These are phyloP conservation scores for Phrynosoma blainvillii DNA, from an alignment of 2,113 vertebrate genomes.

Conservation along the genomic window DNA sequence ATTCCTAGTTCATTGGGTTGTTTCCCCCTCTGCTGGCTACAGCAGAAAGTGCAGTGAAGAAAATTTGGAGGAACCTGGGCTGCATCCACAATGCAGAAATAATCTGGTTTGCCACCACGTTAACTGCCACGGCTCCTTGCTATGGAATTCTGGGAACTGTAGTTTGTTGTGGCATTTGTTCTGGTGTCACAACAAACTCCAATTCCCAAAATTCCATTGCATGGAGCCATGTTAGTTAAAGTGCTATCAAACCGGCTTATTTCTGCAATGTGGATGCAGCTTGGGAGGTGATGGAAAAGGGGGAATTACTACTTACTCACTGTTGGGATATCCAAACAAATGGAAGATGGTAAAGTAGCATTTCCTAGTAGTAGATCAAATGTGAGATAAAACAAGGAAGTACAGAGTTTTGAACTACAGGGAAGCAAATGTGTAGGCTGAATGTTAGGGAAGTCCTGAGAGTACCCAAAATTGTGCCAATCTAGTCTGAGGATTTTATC, in stretches of 20 bases:
- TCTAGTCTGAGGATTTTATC: background rate
- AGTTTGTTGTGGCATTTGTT: no score
- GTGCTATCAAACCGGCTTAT: no score
- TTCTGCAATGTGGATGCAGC: no score
- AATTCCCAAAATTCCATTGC: no score
- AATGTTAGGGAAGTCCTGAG: background rate
- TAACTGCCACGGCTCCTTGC: no score
- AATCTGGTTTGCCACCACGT: no score
- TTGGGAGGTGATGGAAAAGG: background rate
- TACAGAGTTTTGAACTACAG: background rate
- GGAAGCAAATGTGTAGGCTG: background rate
- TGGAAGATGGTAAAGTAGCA: background rate
- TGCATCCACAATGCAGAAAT: no score
- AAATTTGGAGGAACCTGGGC: background rate
- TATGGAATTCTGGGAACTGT: no score
- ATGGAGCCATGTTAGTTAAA: no score
- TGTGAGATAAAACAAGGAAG: background rate
- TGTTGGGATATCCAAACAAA: background rate
- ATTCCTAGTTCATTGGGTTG: background rate
- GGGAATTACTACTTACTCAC: background rate
- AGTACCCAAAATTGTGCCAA: background rate
- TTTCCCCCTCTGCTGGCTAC: slow-evolving; percentile 3
- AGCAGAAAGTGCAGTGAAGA: slow-evolving; percentile 10
- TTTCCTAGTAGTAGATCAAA: background rate
- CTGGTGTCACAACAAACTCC: no score